A percentile compares a stretch with the other conserved stretches of the same genome.
Conservation (phyloP, 1,140 invertebrate species). For the Pemphigus obesinymphae region DNA sequence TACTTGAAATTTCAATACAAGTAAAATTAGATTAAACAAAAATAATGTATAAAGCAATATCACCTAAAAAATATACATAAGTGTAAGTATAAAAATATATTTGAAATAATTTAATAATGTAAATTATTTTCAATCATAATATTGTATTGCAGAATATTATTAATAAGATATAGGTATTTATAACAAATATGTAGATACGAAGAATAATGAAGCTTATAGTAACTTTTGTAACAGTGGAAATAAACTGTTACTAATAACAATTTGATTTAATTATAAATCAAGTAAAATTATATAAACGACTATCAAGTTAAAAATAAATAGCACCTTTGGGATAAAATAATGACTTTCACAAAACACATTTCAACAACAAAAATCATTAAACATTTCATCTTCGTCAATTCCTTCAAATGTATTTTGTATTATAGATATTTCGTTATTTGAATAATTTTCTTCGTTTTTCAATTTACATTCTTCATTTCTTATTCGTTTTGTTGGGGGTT, state of each 20-base stretch:
- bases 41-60: too few species aligned
- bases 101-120: not conserved
- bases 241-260: not conserved
- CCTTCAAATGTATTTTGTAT: constrained; percentile 30
- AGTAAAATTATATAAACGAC: not conserved
- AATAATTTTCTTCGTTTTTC: not conserved
- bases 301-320: not conserved
- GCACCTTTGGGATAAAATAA: not conserved
- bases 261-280: not conserved
- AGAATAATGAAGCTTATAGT: not conserved
- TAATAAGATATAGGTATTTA: not conserved
- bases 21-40: too few species aligned
- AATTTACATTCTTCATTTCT: constrained; percentile 8
- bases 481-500: not conserved
- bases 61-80: too few species aligned
- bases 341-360: not conserved
- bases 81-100: too few species aligned
- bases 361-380: constrained; percentile 36
- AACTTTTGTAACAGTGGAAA: not conserved
- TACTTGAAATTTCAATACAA: too few species aligned
- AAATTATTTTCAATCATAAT: not conserved
- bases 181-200: not conserved
- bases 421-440: not conserved
- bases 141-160: not conserved
- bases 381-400: constrained; percentile 12